Conservation (phyloP, 2,888 invertebrate genomes). For the Tipula vernalis region DNA sequence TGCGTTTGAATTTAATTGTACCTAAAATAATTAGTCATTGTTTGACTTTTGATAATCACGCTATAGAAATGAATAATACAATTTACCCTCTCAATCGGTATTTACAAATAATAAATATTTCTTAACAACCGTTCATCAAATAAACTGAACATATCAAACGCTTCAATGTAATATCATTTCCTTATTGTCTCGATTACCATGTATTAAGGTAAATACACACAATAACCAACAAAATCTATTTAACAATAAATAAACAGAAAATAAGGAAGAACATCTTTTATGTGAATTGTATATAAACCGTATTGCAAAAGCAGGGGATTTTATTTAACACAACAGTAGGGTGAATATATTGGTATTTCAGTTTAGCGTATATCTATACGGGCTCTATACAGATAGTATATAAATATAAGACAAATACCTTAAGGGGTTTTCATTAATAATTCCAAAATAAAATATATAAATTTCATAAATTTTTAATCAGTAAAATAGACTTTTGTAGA, state of each 20-base stretch:
- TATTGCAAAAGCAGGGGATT: not conserved
- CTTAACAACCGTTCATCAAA: not conserved
- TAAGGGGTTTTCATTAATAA: not conserved
- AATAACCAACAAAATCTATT: not conserved
- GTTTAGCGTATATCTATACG: not conserved
- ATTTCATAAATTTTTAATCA: conserved; percentile 4
- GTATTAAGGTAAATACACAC: not conserved
- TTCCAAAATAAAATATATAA: not conserved
- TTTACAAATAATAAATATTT: not conserved
- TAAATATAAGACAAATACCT: not conserved
- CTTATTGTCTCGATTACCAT: not conserved
- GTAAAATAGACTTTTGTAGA: not conserved
- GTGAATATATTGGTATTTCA: not conserved
- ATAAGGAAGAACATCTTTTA: not conserved
- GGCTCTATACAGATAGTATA: not conserved
- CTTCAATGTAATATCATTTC: not conserved
- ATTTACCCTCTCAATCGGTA: not conserved
- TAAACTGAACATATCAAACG: not conserved
- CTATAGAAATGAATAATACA: not conserved
- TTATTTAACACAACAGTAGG: not conserved
- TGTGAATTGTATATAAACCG: not conserved
- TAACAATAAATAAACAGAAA: not conserved
- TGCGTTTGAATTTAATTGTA: not conserved
- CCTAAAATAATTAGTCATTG: not conserved
- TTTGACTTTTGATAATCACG: not conserved